Conservation (phyloP, 2,888 invertebrate genomes). For the Lysandra bellargus region DNA sequence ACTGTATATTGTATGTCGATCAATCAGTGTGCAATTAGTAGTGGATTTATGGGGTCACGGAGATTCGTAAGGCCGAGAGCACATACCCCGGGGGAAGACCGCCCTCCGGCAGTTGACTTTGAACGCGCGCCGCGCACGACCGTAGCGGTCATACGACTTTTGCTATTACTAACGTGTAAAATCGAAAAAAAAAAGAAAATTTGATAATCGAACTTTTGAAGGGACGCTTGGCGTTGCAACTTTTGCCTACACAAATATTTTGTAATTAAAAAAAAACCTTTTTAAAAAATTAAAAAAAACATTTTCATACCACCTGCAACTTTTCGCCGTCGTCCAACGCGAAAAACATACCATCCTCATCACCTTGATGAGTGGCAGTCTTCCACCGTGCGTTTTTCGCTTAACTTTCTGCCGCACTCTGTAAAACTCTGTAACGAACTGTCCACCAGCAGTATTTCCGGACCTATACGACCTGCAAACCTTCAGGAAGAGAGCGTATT, state of each 20-base stretch:
- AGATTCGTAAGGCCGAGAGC: constrained; percentile 44
- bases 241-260: neutral
- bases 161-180: constrained; percentile 14
- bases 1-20: neutral
- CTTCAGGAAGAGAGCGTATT: too few relatives aligned
- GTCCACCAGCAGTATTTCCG: too few relatives aligned
- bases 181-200: constrained; percentile 26
- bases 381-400: too few relatives aligned
- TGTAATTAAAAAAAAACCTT: neutral
- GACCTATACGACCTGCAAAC: too few relatives aligned
- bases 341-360: too few relatives aligned
- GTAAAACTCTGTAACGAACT: too few relatives aligned
- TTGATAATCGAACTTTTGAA: neutral
- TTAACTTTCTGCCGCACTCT: too few relatives aligned
- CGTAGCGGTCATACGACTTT: constrained; percentile 41
- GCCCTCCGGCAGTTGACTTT: constrained; percentile 73
- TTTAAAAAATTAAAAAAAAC: too few relatives aligned
- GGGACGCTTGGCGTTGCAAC: neutral
- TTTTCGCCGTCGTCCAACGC: too few relatives aligned
- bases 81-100: constrained; percentile 69
- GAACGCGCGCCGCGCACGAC: constrained; percentile 64
- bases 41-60: constrained; percentile 42
- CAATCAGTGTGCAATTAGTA: constrained; percentile 27
- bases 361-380: too few relatives aligned
- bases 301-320: too few relatives aligned